Evolutionary conservation across 2,888 invertebrate species (phyloP).

Genomic region (Rhamphomyia laevipes): DNA sequence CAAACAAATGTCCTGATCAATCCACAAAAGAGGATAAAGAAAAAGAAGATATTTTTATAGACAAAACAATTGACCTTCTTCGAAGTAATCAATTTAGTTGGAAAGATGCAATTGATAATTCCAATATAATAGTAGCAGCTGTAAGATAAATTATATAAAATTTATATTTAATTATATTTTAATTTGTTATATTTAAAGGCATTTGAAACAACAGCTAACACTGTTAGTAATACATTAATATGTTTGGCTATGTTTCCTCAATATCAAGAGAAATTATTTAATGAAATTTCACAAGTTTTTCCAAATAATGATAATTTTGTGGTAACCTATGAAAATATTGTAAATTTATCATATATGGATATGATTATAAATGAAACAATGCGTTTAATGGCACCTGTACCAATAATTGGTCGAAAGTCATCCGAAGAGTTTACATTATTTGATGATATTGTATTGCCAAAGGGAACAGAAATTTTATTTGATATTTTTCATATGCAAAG

Average conservation of each 20-base stretch:
- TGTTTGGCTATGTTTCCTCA: conserved; percentile 22
- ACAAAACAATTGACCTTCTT: conserved; percentile 18
- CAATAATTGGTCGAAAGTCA: neutral
- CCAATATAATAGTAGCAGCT: conserved; percentile 19
- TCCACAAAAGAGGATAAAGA: neutral
- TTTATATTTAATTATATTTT: neutral
- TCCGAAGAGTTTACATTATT: conserved; percentile 7
- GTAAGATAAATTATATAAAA: conserved; percentile 13
- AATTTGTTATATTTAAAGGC: conserved; percentile 11
- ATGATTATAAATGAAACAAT: neutral
- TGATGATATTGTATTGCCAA: neutral
- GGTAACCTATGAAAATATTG: conserved; percentile 13
- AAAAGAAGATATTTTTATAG: conserved; percentile 14
- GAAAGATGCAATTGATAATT: conserved; percentile 19
- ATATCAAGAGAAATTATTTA: conserved; percentile 19
- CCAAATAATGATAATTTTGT: conserved; percentile 7
- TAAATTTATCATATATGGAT: neutral
- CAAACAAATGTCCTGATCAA: no score
- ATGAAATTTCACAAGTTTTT: conserved; percentile 16
- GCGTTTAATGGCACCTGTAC: neutral
- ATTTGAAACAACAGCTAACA: conserved; percentile 21
- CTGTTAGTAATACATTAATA: conserved; percentile 16
- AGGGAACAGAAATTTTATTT: neutral
- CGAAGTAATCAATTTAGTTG: conserved; percentile 16
- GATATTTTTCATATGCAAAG: neutral